Conservation (phyloP, 2,113 vertebrate species). For the Aptenodytes forsteri region DNA sequence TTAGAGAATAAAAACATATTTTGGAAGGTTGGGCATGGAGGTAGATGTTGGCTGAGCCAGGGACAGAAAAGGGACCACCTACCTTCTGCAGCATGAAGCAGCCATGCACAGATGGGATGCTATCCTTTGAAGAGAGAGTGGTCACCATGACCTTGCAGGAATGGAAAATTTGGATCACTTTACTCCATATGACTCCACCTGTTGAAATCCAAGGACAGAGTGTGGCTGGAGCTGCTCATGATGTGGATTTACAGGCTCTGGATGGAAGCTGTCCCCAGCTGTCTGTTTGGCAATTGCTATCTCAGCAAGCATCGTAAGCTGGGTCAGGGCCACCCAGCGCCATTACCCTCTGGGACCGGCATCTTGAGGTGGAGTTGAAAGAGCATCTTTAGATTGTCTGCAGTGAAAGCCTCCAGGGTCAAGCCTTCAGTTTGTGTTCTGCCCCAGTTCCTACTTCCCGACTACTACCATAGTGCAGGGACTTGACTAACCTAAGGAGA, state of each 20-base stretch:
- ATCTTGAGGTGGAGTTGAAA: background rate
- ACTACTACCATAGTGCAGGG: background rate
- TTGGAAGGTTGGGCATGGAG: background rate
- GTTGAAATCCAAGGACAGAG: constrained; percentile 2
- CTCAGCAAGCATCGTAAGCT: background rate
- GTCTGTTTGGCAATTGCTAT: background rate
- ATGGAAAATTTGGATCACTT: background rate
- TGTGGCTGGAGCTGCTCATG: background rate
- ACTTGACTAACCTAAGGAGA: background rate
- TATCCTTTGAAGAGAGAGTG: background rate
- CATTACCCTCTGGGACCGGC: background rate
- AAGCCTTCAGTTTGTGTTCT: background rate
- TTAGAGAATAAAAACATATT: background rate
- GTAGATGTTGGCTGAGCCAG: background rate
- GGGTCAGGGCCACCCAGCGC: background rate
- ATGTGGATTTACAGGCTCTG: background rate
- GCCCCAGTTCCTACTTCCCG: background rate
- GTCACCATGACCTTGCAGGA: background rate
- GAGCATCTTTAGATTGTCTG: background rate
- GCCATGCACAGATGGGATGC: background rate
- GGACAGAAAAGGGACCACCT: background rate
- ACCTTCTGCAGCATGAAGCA: background rate
- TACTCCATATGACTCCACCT: background rate
- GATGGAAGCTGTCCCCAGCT: background rate
- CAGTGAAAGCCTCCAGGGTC: background rate